phyloP scores from a whole-genome alignment of 2,797 vertebrate genomes.

The Margarornis squamiger region DNA sequence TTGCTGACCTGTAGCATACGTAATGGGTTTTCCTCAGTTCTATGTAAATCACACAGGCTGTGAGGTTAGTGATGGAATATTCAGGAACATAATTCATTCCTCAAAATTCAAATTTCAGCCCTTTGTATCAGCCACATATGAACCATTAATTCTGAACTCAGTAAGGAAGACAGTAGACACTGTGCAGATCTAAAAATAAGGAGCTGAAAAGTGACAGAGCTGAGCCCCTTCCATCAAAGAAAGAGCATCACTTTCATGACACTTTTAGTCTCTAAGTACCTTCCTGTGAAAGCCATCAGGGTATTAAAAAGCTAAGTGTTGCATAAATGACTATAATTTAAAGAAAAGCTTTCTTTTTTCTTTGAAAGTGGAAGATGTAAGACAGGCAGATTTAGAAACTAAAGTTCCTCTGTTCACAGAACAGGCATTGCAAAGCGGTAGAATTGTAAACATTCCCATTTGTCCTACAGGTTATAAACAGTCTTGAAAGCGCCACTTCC shows the following conservation, averaged over 20 bases:
- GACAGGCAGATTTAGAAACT: conserved; percentile 50
- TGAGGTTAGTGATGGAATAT: conserved; percentile 12
- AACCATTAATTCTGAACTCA: conserved; percentile 64
- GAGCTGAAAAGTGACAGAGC: conserved; percentile 59
- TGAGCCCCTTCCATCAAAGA: conserved; percentile 65
- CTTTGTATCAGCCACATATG: conserved; percentile 52
- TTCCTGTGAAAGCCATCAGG: conserved; percentile 62
- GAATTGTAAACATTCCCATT: conserved; percentile 34
- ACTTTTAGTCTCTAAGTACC: conserved; percentile 64
- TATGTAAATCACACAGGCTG: not conserved
- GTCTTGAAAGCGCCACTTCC: not conserved
- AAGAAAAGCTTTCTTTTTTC: conserved; percentile 34
- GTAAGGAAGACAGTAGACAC: conserved; percentile 54
- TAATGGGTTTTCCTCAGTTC: not conserved
- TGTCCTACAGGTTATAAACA: conserved; percentile 45
- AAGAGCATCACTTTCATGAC: conserved; percentile 64
- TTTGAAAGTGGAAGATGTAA: conserved; percentile 56
- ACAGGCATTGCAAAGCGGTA: not conserved
- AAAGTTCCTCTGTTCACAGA: conserved; percentile 43
- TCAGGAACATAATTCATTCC: not conserved
- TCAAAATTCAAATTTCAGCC: conserved; percentile 50
- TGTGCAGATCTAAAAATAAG: conserved; percentile 66
- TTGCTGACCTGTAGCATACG: not conserved
- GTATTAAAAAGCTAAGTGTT: conserved; percentile 69
- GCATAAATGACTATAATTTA: conserved; percentile 69